Conservation (phyloP, 2,888 invertebrate genomes). For the Linnaemya vulpina region DNA sequence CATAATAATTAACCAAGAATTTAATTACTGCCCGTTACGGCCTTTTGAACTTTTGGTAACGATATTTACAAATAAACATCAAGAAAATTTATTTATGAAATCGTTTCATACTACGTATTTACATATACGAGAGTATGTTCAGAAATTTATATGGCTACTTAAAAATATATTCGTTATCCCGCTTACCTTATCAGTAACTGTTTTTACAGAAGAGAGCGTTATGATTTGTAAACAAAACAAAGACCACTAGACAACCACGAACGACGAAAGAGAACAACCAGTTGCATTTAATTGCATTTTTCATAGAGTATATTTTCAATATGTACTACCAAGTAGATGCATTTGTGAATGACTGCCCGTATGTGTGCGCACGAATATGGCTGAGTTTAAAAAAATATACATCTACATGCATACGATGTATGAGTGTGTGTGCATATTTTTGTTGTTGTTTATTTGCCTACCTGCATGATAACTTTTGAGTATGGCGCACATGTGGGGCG, state of each 20-base stretch:
- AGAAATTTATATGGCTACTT: not conserved
- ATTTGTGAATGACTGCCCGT: not conserved
- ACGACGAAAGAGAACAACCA: constrained; percentile 11
- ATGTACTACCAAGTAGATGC: not conserved
- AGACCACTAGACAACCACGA: not conserved
- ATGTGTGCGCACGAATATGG: not conserved
- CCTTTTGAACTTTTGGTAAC: no score
- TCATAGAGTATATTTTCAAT: constrained; percentile 3
- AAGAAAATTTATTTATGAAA: no score
- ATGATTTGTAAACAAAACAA: constrained; percentile 43
- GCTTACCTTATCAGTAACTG: constrained; percentile 27
- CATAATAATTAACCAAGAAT: no score
- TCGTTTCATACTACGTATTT: no score
- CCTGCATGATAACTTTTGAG: constrained; percentile 50
- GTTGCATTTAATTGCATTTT: constrained; percentile 38
- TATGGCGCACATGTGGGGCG: constrained; percentile 78
- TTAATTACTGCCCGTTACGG: no score
- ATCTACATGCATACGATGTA: not conserved
- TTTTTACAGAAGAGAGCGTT: constrained; percentile 11
- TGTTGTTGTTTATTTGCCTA: constrained; percentile 34
- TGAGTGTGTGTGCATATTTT: not conserved
- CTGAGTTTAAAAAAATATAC: not conserved
- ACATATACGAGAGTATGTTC: no score
- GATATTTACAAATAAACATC: no score
- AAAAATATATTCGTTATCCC: constrained; percentile 15